A percentile compares a stretch with the other conserved stretches of the same genome.
Evolutionary conservation across 30 jellyfish, hydroid and myxozoan species (phyloP).

Genomic region (Cassiopea xamachana): DNA sequence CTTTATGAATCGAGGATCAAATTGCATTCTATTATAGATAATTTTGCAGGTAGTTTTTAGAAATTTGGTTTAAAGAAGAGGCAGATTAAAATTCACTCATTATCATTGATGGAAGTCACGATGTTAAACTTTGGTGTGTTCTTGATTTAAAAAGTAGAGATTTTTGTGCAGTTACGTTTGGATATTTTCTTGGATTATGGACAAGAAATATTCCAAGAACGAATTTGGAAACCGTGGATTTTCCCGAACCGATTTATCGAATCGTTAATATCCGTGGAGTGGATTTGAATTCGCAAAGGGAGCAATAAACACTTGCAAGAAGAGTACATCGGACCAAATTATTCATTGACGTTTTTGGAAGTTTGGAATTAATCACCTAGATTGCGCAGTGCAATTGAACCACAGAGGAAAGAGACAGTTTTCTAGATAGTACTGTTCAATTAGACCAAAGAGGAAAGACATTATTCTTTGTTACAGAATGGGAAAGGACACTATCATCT

Average conservation of each 20-base stretch:
- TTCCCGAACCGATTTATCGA: too few species aligned
- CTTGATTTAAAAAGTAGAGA: background rate
- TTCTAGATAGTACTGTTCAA: background rate
- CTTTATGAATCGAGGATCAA: background rate
- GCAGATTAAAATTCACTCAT: background rate
- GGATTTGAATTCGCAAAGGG: too few species aligned
- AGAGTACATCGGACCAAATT: too few species aligned
- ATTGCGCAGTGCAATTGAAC: background rate
- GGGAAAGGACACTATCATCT: constrained; percentile 5
- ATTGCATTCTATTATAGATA: background rate
- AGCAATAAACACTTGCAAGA: too few species aligned
- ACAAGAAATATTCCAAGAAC: too few species aligned
- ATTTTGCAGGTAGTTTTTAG: background rate
- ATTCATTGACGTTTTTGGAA: background rate
- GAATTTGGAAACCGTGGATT: too few species aligned
- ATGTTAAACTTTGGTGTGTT: background rate
- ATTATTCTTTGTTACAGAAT: background rate
- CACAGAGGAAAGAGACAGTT: background rate
- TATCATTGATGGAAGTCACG: background rate
- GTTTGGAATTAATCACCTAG: background rate
- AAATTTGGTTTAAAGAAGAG: background rate
- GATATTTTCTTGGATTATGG: too few species aligned
- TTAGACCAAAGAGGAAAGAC: background rate
- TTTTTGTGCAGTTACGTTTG: background rate
- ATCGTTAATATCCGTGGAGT: too few species aligned